Evolutionary conservation across 2,888 invertebrate species (phyloP), one percentile per base, ranked within the genome.

Genomic region (Brenthis daphne): DNA sequence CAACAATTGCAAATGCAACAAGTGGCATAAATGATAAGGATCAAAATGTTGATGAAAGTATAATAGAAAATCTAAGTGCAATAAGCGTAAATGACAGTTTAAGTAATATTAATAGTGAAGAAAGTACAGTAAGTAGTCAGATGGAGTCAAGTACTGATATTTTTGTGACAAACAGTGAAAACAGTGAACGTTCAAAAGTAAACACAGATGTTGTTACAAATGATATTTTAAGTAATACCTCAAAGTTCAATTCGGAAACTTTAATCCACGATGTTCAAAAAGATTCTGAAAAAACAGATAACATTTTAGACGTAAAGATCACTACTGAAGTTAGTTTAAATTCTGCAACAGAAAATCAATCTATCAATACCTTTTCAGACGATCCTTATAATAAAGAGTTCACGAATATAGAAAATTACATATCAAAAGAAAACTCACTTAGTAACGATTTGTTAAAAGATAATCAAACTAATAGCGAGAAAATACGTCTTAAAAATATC

Each of bases 101-200:
- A 20, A 57, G 14, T 37, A 33, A 43, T n/a, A 37, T 43, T 43
- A 61, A 33, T 53, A 53, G n/a, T 53, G 16, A 53, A 16, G 37
- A 1, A 13, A 33, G 1, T 3, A 20, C 20, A 37, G 54, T 13
- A 37, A 37, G 37, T 24, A 63, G 54, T 63, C 51, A 54, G 13
- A 43, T 14, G 20, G 20, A 43, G 6, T 53, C 14, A 53, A 63
- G 37, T 43, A 16, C 13, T 43, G 43, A 63, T 43, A 24, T 6
- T 20, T 14, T 63, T 51, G 20, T 63, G 43, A 37, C 2, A 54
- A 54, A 54, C 13, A 63, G 63, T 63, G 63, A 65, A 43, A 43
- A 12, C 33, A 51, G 16, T 37, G 65, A 65, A 3, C 13, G 24
- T 54, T 57, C 58, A 16, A 43, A 57, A 13, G 55, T 33, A 51